These are phyloP conservation scores for Scaptomyza cyrtandrae DNA, from an alignment of 2,888 invertebrate species.

Conservation along the genomic window DNA sequence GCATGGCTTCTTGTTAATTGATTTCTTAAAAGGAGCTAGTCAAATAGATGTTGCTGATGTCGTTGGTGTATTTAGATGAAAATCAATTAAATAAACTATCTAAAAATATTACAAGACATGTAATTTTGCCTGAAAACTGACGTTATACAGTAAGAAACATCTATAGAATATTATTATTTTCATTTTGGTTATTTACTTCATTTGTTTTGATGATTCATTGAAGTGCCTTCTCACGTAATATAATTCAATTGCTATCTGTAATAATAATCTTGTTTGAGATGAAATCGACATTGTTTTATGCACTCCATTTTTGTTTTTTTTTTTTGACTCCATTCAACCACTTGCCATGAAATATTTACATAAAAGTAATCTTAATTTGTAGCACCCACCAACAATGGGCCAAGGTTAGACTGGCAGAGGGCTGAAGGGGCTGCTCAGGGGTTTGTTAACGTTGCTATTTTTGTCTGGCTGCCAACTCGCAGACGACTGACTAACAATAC, in stretches of 20 bases:
- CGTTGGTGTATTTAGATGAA: no score
- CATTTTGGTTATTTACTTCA: slow-evolving; percentile 2
- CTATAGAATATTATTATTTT: neutral
- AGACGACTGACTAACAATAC: slow-evolving; percentile 31
- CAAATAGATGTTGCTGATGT: neutral
- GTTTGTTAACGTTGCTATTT: slow-evolving; percentile 29
- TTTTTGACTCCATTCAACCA: slow-evolving; percentile 13
- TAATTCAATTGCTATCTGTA: slow-evolving; percentile 48
- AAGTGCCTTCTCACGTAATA: slow-evolving; percentile 44
- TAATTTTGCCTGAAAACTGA: no score
- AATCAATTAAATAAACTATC: no score
- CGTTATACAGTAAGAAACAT: no score
- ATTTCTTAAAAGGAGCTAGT: slow-evolving; percentile 16
- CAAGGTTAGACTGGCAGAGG: neutral
- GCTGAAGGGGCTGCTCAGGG: neutral
- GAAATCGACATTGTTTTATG: slow-evolving; percentile 53
- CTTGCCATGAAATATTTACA: slow-evolving; percentile 61
- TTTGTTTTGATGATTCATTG: slow-evolving; percentile 28
- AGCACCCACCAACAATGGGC: slow-evolving; percentile 38
- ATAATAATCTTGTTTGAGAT: slow-evolving; percentile 46
- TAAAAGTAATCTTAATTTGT: slow-evolving; percentile 67
- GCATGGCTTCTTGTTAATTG: slow-evolving; percentile 40
- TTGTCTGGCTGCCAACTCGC: slow-evolving; percentile 26
- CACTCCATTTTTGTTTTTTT: slow-evolving; percentile 3
- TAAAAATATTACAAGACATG: no score